These are phyloP conservation scores for Epistrophe grossulariae DNA, from an alignment of 2,888 invertebrate species.

Conservation along the genomic window DNA sequence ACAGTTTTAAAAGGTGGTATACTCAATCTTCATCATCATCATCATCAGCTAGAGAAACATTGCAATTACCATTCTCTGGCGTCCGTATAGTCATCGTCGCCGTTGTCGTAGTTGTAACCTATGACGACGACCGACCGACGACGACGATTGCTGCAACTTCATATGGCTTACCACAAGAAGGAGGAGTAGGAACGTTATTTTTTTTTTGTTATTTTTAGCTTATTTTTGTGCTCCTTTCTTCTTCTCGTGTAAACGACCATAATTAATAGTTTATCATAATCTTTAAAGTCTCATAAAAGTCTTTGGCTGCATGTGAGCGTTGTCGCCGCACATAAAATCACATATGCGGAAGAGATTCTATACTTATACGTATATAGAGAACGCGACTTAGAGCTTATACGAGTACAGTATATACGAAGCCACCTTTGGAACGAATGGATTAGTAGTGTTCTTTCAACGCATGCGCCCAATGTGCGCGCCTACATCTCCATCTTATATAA, in stretches of 20 bases:
- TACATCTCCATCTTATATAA: slow-evolving; percentile 60
- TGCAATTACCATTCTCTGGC: slow-evolving; percentile 73
- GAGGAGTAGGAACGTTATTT: slow-evolving; percentile 50
- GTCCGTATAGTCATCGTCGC: slow-evolving; percentile 12
- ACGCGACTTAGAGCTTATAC: background rate
- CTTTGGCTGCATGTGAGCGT: slow-evolving; percentile 58
- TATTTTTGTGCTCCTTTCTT: slow-evolving; percentile 31
- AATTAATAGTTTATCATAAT: slow-evolving; percentile 76
- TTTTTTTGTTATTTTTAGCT: background rate
- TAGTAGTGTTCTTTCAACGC: slow-evolving; percentile 73
- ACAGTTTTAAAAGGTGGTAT: slow-evolving; percentile 75
- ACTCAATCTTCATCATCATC: slow-evolving; percentile 74
- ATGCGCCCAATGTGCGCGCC: slow-evolving; percentile 61
- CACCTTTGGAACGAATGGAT: slow-evolving; percentile 71
- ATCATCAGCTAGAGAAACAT: slow-evolving; percentile 74
- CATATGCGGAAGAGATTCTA: slow-evolving; percentile 74
- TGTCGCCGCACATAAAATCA: slow-evolving; percentile 52
- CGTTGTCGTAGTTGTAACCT: background rate
- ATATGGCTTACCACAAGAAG: slow-evolving; percentile 55
- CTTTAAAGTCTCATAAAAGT: slow-evolving; percentile 75
- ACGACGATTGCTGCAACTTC: background rate
- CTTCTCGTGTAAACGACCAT: slow-evolving; percentile 70
- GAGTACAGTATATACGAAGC: background rate
- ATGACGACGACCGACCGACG: background rate
- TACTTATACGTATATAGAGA: slow-evolving; percentile 34